phyloP scores from a whole-genome alignment of 1,140 invertebrate genomes.

The Heliconius melpomene region DNA sequence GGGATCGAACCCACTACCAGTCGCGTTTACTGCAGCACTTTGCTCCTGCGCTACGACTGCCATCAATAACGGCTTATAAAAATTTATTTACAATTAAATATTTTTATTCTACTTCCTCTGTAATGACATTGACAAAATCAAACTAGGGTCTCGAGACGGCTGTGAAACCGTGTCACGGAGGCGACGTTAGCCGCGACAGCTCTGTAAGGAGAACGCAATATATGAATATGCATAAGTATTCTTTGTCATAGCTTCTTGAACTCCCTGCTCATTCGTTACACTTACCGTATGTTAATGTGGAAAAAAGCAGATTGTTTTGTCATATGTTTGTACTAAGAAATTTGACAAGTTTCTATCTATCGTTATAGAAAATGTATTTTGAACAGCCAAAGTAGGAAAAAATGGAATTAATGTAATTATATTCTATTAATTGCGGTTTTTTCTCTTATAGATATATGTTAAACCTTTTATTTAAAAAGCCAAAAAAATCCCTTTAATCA shows the following conservation, averaged over 20 bases:
- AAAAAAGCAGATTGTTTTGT: constrained; percentile 14
- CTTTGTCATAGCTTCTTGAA: constrained; percentile 69
- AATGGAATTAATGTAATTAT: neutral
- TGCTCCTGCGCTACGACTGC: too few species aligned
- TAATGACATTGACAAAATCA: constrained; percentile 22
- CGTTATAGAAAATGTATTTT: neutral
- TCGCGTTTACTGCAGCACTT: too few species aligned
- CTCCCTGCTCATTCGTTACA: constrained; percentile 52
- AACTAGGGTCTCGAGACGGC: constrained; percentile 54
- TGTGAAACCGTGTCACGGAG: constrained; percentile 65
- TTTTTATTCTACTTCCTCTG: neutral
- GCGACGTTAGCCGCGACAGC: constrained; percentile 58
- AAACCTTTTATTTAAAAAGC: too few species aligned
- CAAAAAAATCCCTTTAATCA: too few species aligned
- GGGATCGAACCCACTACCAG: too few species aligned
- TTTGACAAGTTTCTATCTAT: neutral
- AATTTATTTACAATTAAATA: neutral
- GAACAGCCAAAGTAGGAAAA: neutral
- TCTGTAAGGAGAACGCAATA: constrained; percentile 65
- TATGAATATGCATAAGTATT: constrained; percentile 70
- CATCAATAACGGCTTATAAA: neutral
- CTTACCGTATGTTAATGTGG: constrained; percentile 40
- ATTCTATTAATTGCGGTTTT: too few species aligned
- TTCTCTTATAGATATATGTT: too few species aligned
- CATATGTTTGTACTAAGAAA: neutral